phyloP scores from a whole-genome alignment of 2,113 vertebrate species.

The Pterocles orientalis region DNA sequence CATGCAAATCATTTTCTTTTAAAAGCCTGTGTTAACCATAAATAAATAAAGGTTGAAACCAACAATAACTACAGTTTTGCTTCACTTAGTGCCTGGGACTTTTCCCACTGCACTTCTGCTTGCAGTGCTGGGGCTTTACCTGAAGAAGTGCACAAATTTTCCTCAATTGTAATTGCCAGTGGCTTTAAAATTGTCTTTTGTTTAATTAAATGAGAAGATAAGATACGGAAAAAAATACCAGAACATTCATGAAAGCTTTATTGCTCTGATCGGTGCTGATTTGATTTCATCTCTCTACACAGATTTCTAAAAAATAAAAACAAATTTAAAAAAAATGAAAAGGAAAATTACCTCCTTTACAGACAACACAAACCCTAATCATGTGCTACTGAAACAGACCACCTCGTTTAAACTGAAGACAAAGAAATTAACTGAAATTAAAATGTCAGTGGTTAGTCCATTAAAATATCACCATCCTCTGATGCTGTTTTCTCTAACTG shows the following conservation, averaged over 20 bases:
- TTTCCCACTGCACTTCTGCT: not conserved
- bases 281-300: not conserved
- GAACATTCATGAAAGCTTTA: not conserved
- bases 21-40: not conserved
- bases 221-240: not conserved
- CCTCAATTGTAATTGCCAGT: not conserved
- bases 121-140: not conserved
- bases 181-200: not conserved
- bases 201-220: not conserved
- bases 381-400: not conserved
- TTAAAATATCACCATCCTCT: not conserved
- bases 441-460: not conserved
- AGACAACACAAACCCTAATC: not conserved
- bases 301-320: not conserved
- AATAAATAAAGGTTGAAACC: not conserved
- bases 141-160: not conserved
- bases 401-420: not conserved
- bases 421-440: not conserved
- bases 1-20: not conserved
- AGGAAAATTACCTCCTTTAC: not conserved
- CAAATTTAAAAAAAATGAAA: not conserved
- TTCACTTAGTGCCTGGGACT: not conserved
- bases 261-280: not conserved
- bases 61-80: not conserved
- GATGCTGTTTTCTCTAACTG: conserved; percentile 27